Evolutionary conservation across 2,797 vertebrate genomes (phyloP), one percentile per base, ranked within the genome.

Genomic region (Cossypha polioptera): DNA sequence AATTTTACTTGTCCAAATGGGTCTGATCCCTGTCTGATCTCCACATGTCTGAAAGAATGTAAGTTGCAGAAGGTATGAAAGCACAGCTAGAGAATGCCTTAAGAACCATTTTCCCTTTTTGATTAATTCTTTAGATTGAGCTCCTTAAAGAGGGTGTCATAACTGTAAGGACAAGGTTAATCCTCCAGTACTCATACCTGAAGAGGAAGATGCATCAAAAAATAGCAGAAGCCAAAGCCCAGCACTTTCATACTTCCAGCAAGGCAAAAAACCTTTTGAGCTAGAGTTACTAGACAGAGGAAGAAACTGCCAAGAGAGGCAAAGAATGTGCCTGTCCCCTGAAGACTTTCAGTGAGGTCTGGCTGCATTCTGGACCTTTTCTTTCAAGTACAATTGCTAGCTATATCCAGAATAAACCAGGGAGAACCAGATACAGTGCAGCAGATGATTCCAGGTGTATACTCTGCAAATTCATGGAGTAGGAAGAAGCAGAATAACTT

Each of bases 391-490:
- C 11, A 42, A 6, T 19, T 55, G 22, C n/a, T 55, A 20, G 11
- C 18, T 48, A 35, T 25, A 28, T 3, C 7, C 17, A 38, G 16
- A 22, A 42, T n/a, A 68, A 77, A 1, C 13, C 7, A 45, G 10
- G 11, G 16, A 74, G 20, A 92, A 45, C 7, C 31, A 55, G 17
- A 31, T 13, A 4, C 2, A 24, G 26, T 7, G 26, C 16, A 79
- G 18, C 1, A 79, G 36, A 10, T 38, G 10, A 35, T n/a, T 58
- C 42, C 43, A 78, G 47, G 31, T 14, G 73, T 42, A 16, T 3
- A 15, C 2, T 40, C 29, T n/a, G 7, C 11, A n/a, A 78, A 40
- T 15, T n/a, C 0, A 0, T 13, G 2, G 55, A 86, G 7, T 2
- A 43, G 13, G 3, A 90, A 68, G 16, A 48, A 83, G 12, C 5